These are phyloP conservation scores for Cervus canadensis DNA, from an alignment of 2,113 vertebrate species.

Conservation along the genomic window DNA sequence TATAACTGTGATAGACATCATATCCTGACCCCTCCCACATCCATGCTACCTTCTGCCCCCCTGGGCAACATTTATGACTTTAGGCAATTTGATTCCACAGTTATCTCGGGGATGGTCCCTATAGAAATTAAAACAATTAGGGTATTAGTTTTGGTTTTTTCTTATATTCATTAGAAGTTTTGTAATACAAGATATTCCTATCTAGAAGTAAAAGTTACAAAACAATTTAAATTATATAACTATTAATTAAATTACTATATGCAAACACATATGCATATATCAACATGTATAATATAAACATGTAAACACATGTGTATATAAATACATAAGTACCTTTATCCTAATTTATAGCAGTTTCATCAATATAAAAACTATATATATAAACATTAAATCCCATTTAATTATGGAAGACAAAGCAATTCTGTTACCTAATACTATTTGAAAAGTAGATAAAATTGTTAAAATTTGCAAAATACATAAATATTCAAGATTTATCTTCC, in stretches of 20 bases:
- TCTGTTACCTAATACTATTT: not conserved
- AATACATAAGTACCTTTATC: not conserved
- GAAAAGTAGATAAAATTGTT: not conserved
- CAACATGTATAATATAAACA: not conserved
- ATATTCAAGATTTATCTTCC: not conserved
- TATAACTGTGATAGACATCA: not conserved
- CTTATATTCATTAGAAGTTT: not conserved
- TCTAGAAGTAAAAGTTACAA: not conserved
- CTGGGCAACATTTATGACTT: no score
- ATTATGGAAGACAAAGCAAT: not conserved
- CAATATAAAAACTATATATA: not conserved
- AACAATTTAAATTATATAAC: not conserved
- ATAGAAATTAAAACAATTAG: not conserved
- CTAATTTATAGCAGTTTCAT: not conserved
- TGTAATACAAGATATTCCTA: not conserved
- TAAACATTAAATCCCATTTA: not conserved
- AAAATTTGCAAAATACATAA: not conserved
- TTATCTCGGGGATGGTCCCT: not conserved
- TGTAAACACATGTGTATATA: not conserved
- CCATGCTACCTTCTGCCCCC: not conserved
- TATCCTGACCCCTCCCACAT: no score
- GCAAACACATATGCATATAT: not conserved
- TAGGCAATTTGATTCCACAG: rapidly evolving
- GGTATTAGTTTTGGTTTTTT: not conserved
- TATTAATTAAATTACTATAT: not conserved